Conservation (phyloP, 1,140 invertebrate genomes). For the Dinothrombium tinctorium region DNA sequence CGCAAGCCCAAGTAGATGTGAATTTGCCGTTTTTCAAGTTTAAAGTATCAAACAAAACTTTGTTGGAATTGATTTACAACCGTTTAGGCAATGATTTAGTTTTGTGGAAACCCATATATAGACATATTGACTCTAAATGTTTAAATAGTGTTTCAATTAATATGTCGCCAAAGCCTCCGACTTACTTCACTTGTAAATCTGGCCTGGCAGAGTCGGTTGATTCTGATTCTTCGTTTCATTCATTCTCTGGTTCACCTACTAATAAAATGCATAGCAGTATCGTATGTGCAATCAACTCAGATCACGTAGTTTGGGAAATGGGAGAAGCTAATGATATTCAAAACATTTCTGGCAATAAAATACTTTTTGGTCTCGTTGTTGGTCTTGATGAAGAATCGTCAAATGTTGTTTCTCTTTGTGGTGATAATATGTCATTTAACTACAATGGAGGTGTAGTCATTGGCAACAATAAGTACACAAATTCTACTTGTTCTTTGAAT, state of each 20-base stretch:
- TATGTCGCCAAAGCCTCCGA: background rate
- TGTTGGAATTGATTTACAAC: conserved; percentile 14
- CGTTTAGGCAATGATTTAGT: conserved; percentile 13
- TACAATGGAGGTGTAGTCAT: background rate
- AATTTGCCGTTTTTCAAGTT: conserved; percentile 8
- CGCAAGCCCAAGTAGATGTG: conserved; percentile 8
- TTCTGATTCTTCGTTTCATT: conserved; percentile 10
- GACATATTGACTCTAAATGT: background rate
- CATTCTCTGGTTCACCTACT: background rate
- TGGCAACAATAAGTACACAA: conserved; percentile 1
- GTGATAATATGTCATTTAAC: conserved; percentile 5
- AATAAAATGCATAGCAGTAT: background rate
- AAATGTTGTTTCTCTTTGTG: conserved; percentile 4
- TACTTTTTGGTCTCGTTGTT: conserved; percentile 9
- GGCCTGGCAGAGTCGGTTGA: conserved; percentile 4
- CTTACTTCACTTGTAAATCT: conserved; percentile 5
- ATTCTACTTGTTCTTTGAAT: conserved; percentile 3
- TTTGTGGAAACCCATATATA: conserved; percentile 8
- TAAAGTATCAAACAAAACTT: conserved; percentile 7
- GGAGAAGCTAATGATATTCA: background rate
- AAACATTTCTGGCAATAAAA: background rate
- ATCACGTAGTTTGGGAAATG: background rate
- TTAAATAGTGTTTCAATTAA: background rate
- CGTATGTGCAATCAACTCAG: background rate
- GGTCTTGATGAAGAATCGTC: conserved; percentile 2